These are phyloP conservation scores for Puffinus mauretanicus DNA, from an alignment of 2,113 vertebrate genomes.

Conservation along the genomic window DNA sequence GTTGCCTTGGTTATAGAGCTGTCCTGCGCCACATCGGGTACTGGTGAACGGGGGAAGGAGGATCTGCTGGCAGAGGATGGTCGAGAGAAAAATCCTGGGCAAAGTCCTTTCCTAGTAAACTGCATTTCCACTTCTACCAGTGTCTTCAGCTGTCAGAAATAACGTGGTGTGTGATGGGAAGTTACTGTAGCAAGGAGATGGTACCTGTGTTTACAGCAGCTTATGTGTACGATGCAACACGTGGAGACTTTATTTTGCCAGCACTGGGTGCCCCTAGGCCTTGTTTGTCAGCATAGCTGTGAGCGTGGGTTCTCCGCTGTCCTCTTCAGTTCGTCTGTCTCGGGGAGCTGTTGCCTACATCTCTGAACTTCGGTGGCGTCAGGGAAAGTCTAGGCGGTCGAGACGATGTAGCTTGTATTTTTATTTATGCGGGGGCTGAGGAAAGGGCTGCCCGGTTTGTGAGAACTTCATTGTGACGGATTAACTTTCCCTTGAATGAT, in stretches of 20 bases:
- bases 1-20: not conserved
- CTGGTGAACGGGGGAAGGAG: not conserved
- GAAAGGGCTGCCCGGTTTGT: not conserved
- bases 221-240: not conserved
- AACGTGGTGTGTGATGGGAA: not conserved
- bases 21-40: not conserved
- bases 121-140: not conserved
- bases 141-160: not conserved
- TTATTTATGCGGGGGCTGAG: not conserved
- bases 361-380: not conserved
- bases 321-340: not conserved
- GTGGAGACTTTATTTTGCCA: not conserved
- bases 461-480: not conserved
- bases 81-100: not conserved
- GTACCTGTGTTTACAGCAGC: not conserved
- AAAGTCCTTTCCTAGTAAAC: not conserved
- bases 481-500: not conserved
- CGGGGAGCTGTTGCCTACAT: not conserved
- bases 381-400: not conserved
- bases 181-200: not conserved
- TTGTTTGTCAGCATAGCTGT: not conserved
- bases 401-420: not conserved
- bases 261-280: rapidly evolving
- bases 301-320: rapidly evolving
- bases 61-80: not conserved